Percentiles rank a stretch among this genome's conserved stretches.
phyloP scores from a whole-genome alignment of 2,888 invertebrate genomes.

The Cephus spinipes region DNA sequence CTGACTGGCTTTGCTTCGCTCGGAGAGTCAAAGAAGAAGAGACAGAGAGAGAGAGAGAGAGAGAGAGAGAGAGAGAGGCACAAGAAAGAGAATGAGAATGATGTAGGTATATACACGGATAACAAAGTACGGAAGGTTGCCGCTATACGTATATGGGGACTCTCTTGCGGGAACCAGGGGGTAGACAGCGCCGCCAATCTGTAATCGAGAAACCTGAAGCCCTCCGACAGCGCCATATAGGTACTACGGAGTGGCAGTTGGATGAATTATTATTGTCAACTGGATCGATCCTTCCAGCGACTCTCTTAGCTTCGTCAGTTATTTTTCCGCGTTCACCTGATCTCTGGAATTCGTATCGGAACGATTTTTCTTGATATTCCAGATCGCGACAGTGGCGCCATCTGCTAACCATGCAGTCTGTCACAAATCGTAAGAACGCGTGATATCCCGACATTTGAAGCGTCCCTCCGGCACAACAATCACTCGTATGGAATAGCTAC shows the following conservation, averaged over 20 bases:
- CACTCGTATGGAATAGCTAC: not conserved
- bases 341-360: not conserved
- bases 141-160: not conserved
- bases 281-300: not conserved
- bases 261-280: not conserved
- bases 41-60: too few species aligned
- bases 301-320: not conserved
- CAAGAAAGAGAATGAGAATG: not conserved
- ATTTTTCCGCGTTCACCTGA: not conserved
- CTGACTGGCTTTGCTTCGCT: slow-evolving; percentile 2
- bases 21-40: not conserved
- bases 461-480: too few species aligned
- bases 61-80: not conserved
- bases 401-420: not conserved
- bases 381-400: not conserved
- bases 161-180: not conserved
- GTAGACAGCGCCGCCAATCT: slow-evolving; percentile 22
- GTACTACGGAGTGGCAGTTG: slow-evolving; percentile 6
- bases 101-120: not conserved
- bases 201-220: slow-evolving; percentile 27
- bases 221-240: slow-evolving; percentile 22
- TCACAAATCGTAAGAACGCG: too few species aligned
- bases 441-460: too few species aligned
- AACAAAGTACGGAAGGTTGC: not conserved
- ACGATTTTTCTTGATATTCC: not conserved